A percentile compares a stretch with the other conserved stretches of the same genome.
These are phyloP conservation scores for Carollia perspicillata DNA, from an alignment of 2,113 vertebrate species.

Conservation along the genomic window DNA sequence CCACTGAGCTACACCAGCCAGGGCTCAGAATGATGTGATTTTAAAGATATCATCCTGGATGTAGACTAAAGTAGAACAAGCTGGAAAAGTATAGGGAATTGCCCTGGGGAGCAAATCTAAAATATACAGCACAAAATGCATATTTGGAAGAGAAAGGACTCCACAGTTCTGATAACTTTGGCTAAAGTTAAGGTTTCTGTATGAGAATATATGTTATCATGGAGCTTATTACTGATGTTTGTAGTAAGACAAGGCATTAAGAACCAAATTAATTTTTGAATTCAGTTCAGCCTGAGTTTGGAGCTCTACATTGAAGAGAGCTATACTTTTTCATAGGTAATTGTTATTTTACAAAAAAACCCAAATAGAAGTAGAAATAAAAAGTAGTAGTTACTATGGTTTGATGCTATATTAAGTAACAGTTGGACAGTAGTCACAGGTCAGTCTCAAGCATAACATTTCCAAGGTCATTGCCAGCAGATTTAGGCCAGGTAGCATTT, in stretches of 20 bases:
- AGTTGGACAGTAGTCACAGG: background rate
- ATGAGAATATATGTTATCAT: background rate
- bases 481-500: background rate
- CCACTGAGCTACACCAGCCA: too few relatives aligned
- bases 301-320: background rate
- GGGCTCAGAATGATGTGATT: background rate
- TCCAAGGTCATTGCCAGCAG: background rate
- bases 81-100: background rate
- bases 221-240: background rate
- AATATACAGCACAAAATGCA: background rate
- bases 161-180: background rate
- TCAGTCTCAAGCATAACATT: background rate
- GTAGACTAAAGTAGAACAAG: background rate
- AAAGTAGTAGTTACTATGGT: background rate
- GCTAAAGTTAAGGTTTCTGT: background rate
- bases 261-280: background rate
- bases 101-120: background rate
- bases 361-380: background rate
- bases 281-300: background rate
- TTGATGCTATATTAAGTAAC: background rate
- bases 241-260: background rate
- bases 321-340: background rate
- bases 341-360: background rate
- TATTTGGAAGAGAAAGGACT: background rate
- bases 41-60: background rate